A percentile compares a stretch with the other conserved stretches of the same genome.
These are phyloP conservation scores for Phyllotis vaccarum DNA, from an alignment of 2,797 vertebrate genomes.

Conservation along the genomic window DNA sequence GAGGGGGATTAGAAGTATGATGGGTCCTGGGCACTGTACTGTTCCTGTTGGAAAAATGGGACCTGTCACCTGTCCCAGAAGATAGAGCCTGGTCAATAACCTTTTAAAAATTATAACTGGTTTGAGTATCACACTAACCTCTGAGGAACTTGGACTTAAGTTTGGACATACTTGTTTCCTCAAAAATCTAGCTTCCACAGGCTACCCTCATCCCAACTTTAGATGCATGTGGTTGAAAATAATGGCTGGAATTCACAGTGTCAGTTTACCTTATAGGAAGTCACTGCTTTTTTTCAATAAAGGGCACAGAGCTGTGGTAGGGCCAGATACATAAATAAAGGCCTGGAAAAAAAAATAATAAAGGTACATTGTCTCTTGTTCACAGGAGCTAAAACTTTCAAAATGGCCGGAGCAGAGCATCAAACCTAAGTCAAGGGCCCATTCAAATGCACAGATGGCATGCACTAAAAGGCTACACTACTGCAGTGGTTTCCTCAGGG, in stretches of 20 bases:
- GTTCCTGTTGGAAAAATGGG: background rate
- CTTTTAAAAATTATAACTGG: background rate
- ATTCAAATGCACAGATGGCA: background rate
- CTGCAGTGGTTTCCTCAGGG: background rate
- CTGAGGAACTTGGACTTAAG: background rate
- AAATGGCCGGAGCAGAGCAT: background rate
- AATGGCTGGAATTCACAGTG: background rate
- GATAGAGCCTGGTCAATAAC: background rate
- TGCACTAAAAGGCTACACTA: accelerated
- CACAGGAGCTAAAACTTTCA: constrained; percentile 2
- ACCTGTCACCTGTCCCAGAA: background rate
- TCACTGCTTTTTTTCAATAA: background rate
- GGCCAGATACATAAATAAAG: background rate
- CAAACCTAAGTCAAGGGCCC: background rate
- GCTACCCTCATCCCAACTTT: background rate
- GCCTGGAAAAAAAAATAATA: background rate
- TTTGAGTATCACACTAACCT: background rate
- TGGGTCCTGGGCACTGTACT: background rate
- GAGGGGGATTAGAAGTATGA: background rate
- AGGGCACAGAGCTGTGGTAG: background rate
- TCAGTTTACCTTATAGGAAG: background rate
- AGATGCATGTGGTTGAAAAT: constrained; percentile 41
- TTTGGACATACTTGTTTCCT: constrained; percentile 32
- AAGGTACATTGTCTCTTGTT: background rate
- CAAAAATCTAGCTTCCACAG: constrained; percentile 20